These are phyloP conservation scores for Noturus placidus DNA, from an alignment of 2,113 vertebrate species.

Conservation along the genomic window DNA sequence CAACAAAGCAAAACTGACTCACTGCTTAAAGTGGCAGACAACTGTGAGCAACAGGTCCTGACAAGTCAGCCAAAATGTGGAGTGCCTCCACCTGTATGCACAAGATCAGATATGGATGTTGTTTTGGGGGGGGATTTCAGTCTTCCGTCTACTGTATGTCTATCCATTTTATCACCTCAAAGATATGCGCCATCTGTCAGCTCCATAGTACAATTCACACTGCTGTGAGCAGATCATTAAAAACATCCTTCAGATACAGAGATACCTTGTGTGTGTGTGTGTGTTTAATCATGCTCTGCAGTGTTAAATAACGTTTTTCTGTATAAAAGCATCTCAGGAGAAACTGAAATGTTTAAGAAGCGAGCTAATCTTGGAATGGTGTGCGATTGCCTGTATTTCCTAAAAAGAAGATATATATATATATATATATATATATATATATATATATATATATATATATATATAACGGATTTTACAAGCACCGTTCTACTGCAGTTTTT, in stretches of 20 bases:
- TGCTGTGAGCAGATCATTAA: slow-evolving; percentile 30
- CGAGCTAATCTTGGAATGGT: slow-evolving; percentile 52
- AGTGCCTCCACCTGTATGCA: slow-evolving; percentile 40
- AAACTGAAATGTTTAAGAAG: slow-evolving; percentile 66
- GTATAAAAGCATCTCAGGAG: slow-evolving; percentile 41
- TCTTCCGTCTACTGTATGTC: slow-evolving; percentile 13
- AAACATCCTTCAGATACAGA: slow-evolving; percentile 29
- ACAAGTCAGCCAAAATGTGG: neutral
- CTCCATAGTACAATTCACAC: neutral
- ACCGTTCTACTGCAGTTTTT: slow-evolving; percentile 23
- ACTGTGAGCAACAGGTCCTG: slow-evolving; percentile 18
- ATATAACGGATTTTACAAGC: slow-evolving; percentile 34
- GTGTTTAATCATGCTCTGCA: slow-evolving; percentile 32
- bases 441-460: no score
- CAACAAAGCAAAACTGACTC: neutral
- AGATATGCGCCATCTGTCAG: slow-evolving; percentile 12
- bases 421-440: no score
- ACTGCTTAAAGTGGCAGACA: neutral
- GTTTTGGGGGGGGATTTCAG: neutral
- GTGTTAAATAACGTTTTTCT: slow-evolving; percentile 18
- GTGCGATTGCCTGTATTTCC: slow-evolving; percentile 38
- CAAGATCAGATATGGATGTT: slow-evolving; percentile 33
- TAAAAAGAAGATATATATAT: slow-evolving; percentile 19
- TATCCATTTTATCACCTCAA: slow-evolving; percentile 10
- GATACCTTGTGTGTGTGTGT: slow-evolving; percentile 11